phyloP scores from a whole-genome alignment of 2,797 vertebrate species.

The Molothrus aeneus region DNA sequence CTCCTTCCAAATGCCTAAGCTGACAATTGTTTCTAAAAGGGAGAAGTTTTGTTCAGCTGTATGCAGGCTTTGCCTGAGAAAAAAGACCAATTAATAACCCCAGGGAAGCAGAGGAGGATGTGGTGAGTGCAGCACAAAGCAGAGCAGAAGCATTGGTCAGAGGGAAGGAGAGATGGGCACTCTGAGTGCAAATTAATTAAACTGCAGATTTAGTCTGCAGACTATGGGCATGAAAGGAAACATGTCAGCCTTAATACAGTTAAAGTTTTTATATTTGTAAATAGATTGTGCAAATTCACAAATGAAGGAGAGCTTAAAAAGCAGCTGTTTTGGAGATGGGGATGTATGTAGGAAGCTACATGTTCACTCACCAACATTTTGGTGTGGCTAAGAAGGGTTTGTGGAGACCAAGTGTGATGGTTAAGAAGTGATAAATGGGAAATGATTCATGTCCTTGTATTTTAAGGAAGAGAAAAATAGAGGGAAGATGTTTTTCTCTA shows the following conservation, averaged over 20 bases:
- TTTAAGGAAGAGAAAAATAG: neutral
- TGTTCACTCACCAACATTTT: neutral
- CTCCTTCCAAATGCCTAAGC: neutral
- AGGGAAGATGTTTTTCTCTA: neutral
- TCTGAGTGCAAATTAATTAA: slow-evolving; percentile 29
- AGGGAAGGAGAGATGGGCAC: neutral
- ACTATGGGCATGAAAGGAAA: neutral
- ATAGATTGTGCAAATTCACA: neutral
- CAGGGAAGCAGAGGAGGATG: neutral
- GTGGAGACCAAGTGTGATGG: neutral
- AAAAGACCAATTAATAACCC: neutral
- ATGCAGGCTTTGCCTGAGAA: neutral
- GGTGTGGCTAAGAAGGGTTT: neutral
- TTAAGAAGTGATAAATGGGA: neutral
- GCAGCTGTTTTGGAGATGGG: neutral
- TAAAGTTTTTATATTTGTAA: neutral
- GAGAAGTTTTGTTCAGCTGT: neutral
- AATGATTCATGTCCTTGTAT: neutral
- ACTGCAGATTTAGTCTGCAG: neutral
- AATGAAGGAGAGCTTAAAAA: neutral
- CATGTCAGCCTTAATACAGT: neutral
- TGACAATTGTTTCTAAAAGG: slow-evolving; percentile 3
- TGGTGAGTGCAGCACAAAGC: neutral
- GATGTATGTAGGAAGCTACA: neutral
- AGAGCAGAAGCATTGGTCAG: neutral